phyloP scores from a whole-genome alignment of 1,140 invertebrate genomes.

The Drosophila tani region DNA sequence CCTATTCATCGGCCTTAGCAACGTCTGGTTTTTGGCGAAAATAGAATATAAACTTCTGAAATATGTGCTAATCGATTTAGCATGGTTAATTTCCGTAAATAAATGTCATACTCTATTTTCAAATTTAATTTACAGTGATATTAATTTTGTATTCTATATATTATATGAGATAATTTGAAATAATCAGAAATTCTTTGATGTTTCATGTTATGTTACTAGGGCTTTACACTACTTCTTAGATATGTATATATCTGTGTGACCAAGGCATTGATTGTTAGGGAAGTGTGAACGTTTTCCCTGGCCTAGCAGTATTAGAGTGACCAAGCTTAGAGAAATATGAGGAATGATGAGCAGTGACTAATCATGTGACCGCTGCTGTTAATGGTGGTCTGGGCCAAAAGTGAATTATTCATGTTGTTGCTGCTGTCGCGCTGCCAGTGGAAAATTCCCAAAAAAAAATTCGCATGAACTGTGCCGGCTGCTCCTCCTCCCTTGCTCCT shows the following conservation, averaged over 20 bases:
- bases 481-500: not conserved
- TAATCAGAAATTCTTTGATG: not conserved
- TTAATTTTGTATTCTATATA: too few relatives aligned
- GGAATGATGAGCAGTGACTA: not conserved
- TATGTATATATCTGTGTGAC: not conserved
- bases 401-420: conserved; percentile 81
- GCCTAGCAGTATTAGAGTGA: not conserved
- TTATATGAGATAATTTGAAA: too few relatives aligned
- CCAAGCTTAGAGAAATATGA: not conserved
- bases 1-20: not conserved
- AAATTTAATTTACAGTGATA: not conserved
- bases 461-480: conserved; percentile 78
- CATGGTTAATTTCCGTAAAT: not conserved
- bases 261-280: not conserved
- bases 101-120: not conserved
- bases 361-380: conserved; percentile 38
- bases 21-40: not conserved
- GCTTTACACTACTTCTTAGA: not conserved
- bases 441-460: conserved; percentile 83
- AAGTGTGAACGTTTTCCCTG: not conserved
- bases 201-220: not conserved
- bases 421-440: conserved; percentile 69
- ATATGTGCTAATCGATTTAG: conserved; percentile 15
- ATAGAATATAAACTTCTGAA: not conserved
- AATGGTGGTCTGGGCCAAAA: conserved; percentile 66